phyloP scores from a whole-genome alignment of 2,888 invertebrate species.

The Norana najaformis region DNA sequence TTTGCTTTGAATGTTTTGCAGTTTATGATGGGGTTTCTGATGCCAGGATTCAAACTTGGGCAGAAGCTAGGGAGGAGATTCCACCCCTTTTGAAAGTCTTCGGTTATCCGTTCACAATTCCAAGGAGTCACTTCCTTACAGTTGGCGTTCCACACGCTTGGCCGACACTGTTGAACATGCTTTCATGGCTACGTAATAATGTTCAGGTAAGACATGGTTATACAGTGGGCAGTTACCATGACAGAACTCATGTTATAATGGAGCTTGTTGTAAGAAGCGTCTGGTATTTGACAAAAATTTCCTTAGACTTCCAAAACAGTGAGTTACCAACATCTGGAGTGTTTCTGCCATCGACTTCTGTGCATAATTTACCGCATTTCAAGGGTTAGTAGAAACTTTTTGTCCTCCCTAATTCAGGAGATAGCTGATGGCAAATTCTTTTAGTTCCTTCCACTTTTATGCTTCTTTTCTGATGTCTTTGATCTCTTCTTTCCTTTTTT shows the following conservation, averaged over 20 bases:
- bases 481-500: no score
- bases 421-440: no score
- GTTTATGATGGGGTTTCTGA: slow-evolving; percentile 52
- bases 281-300: no score
- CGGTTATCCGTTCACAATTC: slow-evolving; percentile 56
- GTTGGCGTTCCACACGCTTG: slow-evolving; percentile 58
- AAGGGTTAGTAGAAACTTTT: no score
- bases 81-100: slow-evolving; percentile 52
- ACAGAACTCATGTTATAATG: no score
- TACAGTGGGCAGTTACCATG: no score
- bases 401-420: no score
- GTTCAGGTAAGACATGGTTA: not conserved
- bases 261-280: no score
- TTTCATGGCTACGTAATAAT: slow-evolving; percentile 50
- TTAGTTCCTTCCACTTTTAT: no score
- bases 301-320: no score
- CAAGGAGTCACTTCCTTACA: slow-evolving; percentile 55
- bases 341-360: not conserved
- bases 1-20: slow-evolving; percentile 43
- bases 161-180: slow-evolving; percentile 55
- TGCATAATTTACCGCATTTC: not conserved
- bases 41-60: slow-evolving; percentile 49
- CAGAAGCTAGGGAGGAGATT: slow-evolving; percentile 54
- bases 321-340: no score
- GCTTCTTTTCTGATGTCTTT: no score